These are phyloP conservation scores for Sericinus montela DNA, from an alignment of 2,888 invertebrate species.

Conservation along the genomic window DNA sequence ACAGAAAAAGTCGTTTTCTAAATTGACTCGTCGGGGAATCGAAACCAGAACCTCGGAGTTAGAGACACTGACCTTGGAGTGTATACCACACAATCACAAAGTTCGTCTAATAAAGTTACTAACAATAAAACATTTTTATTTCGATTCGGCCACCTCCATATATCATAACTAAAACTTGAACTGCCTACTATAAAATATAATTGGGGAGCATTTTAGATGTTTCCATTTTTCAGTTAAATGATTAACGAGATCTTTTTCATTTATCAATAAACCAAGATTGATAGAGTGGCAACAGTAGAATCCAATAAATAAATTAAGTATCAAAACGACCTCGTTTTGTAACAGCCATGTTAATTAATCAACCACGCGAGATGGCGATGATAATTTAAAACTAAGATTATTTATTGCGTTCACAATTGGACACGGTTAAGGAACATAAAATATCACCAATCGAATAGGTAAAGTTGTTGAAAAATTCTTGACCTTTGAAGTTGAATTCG, in stretches of 20 bases:
- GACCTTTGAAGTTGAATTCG: constrained; percentile 4
- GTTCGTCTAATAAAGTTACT: too few species aligned
- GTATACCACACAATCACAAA: too few species aligned
- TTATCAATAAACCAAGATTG: constrained; percentile 17
- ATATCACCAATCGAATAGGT: constrained; percentile 1
- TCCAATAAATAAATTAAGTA: constrained; percentile 36
- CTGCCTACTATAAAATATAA: constrained; percentile 12
- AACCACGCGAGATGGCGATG: constrained; percentile 32
- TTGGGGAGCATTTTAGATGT: constrained; percentile 13
- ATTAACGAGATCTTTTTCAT: constrained; percentile 16
- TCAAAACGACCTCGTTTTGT: constrained; percentile 32
- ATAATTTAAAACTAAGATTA: constrained; percentile 41
- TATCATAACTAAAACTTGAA: background rate
- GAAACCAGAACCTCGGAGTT: too few species aligned
- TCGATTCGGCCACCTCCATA: too few species aligned
- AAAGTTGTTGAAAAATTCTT: background rate
- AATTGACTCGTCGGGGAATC: too few species aligned
- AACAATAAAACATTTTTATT: too few species aligned
- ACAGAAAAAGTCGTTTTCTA: too few species aligned
- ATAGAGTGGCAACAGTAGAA: constrained; percentile 22
- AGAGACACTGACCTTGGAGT: too few species aligned
- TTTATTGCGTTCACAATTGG: constrained; percentile 8
- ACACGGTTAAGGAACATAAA: background rate
- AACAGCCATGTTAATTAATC: constrained; percentile 39
- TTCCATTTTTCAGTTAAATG: constrained; percentile 17